Conservation (phyloP, 2,888 invertebrate genomes). For the Palloptera scutellata region DNA sequence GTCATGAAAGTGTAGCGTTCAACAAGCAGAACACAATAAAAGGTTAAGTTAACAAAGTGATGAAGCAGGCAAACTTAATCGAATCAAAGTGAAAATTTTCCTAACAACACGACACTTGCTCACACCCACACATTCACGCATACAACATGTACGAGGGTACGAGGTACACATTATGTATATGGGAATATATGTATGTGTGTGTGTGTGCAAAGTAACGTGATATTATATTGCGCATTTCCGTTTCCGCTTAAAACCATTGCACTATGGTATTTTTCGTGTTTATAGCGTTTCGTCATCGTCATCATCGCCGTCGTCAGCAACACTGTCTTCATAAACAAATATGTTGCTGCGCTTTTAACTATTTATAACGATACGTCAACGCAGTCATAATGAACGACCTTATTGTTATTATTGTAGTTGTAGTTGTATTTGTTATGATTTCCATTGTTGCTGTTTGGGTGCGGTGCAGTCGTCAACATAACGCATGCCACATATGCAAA, state of each 20-base stretch:
- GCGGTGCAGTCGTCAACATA: too few relatives aligned
- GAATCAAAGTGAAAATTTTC: conserved; percentile 27
- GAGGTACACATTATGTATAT: too few relatives aligned
- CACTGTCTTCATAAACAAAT: background rate
- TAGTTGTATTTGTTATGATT: background rate
- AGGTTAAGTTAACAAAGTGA: conserved; percentile 9
- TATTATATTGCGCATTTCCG: conserved; percentile 35
- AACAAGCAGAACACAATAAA: too few relatives aligned
- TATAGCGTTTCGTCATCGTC: background rate
- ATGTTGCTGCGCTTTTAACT: background rate
- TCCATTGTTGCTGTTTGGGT: background rate
- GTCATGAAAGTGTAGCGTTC: too few relatives aligned
- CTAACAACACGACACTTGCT: conserved; percentile 1
- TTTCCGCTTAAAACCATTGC: conserved; percentile 28
- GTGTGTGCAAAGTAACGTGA: background rate
- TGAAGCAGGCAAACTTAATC: conserved; percentile 30
- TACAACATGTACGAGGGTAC: background rate
- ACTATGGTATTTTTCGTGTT: background rate
- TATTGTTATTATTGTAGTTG: conserved; percentile 27
- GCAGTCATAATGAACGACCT: background rate
- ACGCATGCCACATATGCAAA: background rate
- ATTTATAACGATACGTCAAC: background rate
- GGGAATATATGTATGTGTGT: too few relatives aligned
- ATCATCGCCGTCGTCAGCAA: background rate
- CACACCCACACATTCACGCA: conserved; percentile 3